Percentiles rank a stretch among this genome's conserved stretches.
phyloP scores from a whole-genome alignment of 2,113 vertebrate species.

The Vidua macroura region DNA sequence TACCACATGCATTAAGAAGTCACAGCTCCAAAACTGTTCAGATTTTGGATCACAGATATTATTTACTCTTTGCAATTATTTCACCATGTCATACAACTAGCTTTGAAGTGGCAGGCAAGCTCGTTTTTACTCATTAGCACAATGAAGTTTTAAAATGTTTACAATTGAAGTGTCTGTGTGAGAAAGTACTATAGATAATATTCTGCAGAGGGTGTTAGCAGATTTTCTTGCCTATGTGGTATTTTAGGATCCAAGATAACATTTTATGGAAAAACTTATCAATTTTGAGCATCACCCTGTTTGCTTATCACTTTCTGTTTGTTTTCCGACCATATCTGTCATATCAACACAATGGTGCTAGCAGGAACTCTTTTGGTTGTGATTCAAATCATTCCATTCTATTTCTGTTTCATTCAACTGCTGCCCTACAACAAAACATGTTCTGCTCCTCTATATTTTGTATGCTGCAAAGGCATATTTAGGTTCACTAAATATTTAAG shows the following conservation, averaged over 20 bases:
- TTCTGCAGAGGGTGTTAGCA: not conserved
- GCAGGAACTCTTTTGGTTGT: not conserved
- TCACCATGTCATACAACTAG: not conserved
- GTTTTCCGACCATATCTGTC: not conserved
- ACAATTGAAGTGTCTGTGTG: not conserved
- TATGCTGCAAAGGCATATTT: not conserved
- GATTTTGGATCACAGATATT: not conserved
- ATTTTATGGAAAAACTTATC: not conserved
- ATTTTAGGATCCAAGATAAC: not conserved
- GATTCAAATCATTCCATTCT: not conserved
- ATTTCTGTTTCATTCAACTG: not conserved
- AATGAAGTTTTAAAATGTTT: not conserved
- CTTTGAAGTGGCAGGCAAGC: not conserved
- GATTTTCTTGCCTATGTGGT: not conserved
- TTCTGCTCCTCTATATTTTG: not conserved
- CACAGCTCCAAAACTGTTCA: not conserved
- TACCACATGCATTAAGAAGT: not conserved
- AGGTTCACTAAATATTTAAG: not conserved
- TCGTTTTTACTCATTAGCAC: not conserved
- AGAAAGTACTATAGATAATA: not conserved
- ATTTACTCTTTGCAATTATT: not conserved
- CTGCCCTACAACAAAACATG: not conserved
- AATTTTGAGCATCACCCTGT: not conserved
- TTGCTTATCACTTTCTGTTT: not conserved
- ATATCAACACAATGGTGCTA: not conserved